phyloP scores from a whole-genome alignment of 2,113 vertebrate species.

The Limnothrissa miodon region DNA sequence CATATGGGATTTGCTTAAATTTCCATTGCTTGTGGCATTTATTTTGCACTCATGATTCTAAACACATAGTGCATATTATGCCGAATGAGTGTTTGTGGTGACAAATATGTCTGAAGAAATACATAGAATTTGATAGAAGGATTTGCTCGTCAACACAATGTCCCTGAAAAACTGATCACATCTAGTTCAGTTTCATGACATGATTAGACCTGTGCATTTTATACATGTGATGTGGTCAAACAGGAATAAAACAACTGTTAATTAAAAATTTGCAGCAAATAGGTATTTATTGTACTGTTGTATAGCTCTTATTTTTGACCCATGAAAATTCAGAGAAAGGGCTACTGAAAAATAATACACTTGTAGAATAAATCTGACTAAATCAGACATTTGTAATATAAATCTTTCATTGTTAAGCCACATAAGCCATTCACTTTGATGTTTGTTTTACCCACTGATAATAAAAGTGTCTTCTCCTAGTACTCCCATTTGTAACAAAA shows the following conservation, averaged over 20 bases:
- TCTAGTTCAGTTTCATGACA: not conserved
- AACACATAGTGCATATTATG: not conserved
- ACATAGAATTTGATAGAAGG: not conserved
- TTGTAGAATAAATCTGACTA: too few species aligned
- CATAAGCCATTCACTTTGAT: slow-evolving; percentile 72
- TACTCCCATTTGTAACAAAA: slow-evolving; percentile 49
- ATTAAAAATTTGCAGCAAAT: too few species aligned
- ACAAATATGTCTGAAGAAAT: not conserved
- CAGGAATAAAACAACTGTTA: not conserved
- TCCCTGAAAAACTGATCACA: not conserved
- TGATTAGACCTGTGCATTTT: not conserved
- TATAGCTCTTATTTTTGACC: not conserved
- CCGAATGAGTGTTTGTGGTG: not conserved
- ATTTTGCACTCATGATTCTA: not conserved
- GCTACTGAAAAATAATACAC: too few species aligned
- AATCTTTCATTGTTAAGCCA: slow-evolving; percentile 53
- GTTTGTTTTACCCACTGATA: slow-evolving; percentile 41
- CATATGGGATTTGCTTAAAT: slow-evolving; percentile 10
- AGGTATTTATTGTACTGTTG: too few species aligned
- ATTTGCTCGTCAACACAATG: not conserved
- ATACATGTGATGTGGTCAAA: not conserved
- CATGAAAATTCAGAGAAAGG: not conserved
- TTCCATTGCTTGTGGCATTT: slow-evolving; percentile 16
- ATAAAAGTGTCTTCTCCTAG: slow-evolving; percentile 37
- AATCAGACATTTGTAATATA: not conserved